Evolutionary conservation across 2,113 vertebrate genomes (phyloP).

Genomic region (Rana temporaria): DNA sequence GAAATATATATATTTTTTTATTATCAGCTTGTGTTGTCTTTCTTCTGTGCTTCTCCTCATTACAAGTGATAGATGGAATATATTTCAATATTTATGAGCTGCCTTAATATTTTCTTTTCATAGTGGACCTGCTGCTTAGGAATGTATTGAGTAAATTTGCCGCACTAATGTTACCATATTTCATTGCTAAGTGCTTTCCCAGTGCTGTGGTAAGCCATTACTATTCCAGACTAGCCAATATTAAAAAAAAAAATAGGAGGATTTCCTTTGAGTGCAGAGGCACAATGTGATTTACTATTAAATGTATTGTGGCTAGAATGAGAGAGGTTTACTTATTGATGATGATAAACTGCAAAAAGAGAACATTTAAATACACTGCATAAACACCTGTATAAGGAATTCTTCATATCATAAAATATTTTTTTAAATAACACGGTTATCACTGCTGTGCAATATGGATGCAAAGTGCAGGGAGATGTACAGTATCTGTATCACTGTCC

Average conservation of each 20-base stretch:
- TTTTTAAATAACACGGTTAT: too few relatives aligned
- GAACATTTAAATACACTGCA: too few relatives aligned
- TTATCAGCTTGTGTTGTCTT: neutral
- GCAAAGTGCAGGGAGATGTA: too few relatives aligned
- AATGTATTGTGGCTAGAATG: too few relatives aligned
- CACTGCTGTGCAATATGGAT: too few relatives aligned
- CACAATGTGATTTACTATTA: too few relatives aligned
- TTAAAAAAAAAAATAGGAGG: neutral
- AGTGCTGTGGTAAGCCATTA: neutral
- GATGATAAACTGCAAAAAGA: too few relatives aligned
- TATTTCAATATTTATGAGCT: slow-evolving; percentile 7
- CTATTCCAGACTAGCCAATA: neutral
- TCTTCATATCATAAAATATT: too few relatives aligned
- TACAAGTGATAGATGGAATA: neutral
- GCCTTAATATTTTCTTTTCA: neutral
- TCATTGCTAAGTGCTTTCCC: neutral
- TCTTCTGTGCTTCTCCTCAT: neutral
- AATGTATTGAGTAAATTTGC: neutral
- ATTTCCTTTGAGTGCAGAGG: neutral
- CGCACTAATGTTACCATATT: neutral
- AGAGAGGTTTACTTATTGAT: too few relatives aligned
- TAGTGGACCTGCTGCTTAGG: neutral
- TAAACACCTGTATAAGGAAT: too few relatives aligned
- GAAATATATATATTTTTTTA: too few relatives aligned
- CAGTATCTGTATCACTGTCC: too few relatives aligned